phyloP scores from a whole-genome alignment of 2,797 vertebrate species.

The Bradypodion pumilum region DNA sequence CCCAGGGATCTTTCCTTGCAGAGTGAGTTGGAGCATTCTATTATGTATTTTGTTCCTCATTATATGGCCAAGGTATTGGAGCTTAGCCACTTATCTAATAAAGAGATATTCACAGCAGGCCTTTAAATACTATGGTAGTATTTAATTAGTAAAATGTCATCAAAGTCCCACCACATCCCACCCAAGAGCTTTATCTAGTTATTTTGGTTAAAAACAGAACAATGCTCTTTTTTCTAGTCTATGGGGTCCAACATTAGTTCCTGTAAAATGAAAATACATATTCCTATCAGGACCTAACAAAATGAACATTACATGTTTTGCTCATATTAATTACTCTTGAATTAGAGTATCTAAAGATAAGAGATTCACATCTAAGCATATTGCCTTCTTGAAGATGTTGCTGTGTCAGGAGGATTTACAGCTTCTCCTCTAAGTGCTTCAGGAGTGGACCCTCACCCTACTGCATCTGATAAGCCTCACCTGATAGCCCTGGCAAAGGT shows the following conservation, averaged over 20 bases:
- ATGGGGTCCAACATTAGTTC: constrained; percentile 15
- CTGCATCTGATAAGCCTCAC: too few species aligned
- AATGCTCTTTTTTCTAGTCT: constrained; percentile 32
- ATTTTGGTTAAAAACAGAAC: constrained; percentile 47
- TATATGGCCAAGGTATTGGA: too few species aligned
- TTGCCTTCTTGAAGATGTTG: constrained; percentile 18
- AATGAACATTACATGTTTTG: constrained; percentile 25
- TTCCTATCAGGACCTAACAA: constrained; percentile 22
- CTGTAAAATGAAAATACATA: constrained; percentile 33
- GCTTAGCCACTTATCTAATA: constrained; percentile 54
- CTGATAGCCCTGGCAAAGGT: too few species aligned
- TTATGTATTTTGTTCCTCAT: too few species aligned
- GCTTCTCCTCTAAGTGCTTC: too few species aligned
- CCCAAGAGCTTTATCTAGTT: constrained; percentile 46
- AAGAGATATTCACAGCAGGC: constrained; percentile 36
- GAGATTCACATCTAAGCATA: constrained; percentile 28
- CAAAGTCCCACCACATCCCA: constrained; percentile 63
- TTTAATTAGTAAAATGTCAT: constrained; percentile 68
- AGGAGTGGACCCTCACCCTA: too few species aligned
- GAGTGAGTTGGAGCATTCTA: too few species aligned
- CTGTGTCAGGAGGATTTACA: too few species aligned
- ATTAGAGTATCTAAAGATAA: constrained; percentile 11
- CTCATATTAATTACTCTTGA: constrained; percentile 14
- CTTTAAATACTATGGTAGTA: constrained; percentile 70
- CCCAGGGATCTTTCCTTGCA: too few species aligned